A percentile compares a stretch with the other conserved stretches of the same genome.
Conservation (phyloP, 2,797 vertebrate genomes). For the Tinamus major region DNA sequence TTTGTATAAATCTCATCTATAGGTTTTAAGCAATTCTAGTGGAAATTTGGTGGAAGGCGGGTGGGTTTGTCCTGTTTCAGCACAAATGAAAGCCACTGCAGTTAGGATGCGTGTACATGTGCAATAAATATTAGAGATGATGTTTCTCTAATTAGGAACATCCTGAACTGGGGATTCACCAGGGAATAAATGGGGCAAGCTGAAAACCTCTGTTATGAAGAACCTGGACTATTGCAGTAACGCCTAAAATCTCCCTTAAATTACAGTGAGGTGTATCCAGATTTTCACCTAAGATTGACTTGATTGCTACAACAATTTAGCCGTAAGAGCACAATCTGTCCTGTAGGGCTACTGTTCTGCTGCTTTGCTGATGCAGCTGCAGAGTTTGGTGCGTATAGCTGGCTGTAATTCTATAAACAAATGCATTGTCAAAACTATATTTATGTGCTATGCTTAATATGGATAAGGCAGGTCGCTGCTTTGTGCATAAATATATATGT, state of each 20-base stretch:
- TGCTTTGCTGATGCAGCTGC: not conserved
- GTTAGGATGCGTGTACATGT: not conserved
- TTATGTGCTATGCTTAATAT: not conserved
- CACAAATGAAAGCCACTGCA: not conserved
- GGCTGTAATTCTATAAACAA: not conserved
- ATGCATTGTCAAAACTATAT: not conserved
- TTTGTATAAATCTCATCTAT: not conserved
- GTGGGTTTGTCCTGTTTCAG: not conserved
- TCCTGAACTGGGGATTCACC: not conserved
- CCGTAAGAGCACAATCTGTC: not conserved
- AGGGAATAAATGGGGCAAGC: not conserved
- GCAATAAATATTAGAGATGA: accelerated
- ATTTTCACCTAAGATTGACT: not conserved
- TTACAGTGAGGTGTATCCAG: not conserved
- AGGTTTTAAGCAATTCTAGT: not conserved
- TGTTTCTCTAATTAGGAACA: not conserved
- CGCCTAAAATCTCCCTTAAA: not conserved
- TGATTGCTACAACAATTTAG: not conserved
- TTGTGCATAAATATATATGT: not conserved
- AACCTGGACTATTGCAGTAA: not conserved
- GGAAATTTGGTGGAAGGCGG: not conserved
- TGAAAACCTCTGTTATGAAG: not conserved
- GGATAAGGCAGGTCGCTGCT: not conserved
- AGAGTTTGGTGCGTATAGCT: not conserved
- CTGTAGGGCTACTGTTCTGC: not conserved